phyloP scores from a whole-genome alignment of 2,113 vertebrate species.

The Rhinopithecus roxellana region DNA sequence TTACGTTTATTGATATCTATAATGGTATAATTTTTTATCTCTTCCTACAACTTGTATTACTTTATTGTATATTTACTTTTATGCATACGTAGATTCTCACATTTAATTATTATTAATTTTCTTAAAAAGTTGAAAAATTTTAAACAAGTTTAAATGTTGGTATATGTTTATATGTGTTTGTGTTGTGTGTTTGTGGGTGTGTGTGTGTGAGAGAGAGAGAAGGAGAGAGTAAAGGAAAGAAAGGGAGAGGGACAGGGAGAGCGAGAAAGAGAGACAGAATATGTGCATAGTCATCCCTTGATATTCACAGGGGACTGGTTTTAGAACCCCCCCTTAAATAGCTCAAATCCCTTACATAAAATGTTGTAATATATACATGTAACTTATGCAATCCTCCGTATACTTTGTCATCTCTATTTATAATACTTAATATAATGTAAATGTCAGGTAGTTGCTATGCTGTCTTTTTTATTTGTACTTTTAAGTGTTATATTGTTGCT shows the following conservation, averaged over 20 bases:
- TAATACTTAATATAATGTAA: not conserved
- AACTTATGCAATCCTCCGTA: not conserved
- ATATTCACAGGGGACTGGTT: not conserved
- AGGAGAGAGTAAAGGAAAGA: no score
- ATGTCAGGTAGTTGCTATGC: not conserved
- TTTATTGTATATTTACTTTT: constrained; percentile 8
- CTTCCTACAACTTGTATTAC: not conserved
- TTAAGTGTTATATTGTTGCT: not conserved
- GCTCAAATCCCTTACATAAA: not conserved
- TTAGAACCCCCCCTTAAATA: not conserved
- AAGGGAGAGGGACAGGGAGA: not conserved
- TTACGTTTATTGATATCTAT: not conserved
- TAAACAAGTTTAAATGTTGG: not conserved
- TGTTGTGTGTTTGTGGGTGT: not conserved
- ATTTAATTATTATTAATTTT: not conserved
- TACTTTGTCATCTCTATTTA: not conserved
- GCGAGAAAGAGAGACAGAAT: not conserved
- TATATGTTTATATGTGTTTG: not conserved
- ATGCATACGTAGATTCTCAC: not conserved
- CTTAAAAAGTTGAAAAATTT: not conserved
- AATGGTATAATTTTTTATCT: not conserved
- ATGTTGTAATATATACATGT: not conserved
- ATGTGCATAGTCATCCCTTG: not conserved
- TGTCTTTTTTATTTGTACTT: not conserved
- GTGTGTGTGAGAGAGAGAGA: not conserved